Evolutionary conservation across 2,797 vertebrate species (phyloP), one percentile per base, ranked within the genome.

Genomic region (Salarias fasciatus): DNA sequence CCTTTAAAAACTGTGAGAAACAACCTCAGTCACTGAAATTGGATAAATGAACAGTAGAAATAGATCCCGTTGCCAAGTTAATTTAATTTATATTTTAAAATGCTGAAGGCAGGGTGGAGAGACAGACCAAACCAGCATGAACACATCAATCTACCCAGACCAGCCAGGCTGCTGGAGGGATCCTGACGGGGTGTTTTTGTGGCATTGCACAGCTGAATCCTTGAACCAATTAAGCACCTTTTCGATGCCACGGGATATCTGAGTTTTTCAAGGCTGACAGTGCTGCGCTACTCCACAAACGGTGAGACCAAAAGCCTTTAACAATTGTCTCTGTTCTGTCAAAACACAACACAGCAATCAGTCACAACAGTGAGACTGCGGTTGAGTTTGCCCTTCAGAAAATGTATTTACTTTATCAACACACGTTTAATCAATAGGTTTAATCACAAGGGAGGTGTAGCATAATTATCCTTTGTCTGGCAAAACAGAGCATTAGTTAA

Each of bases 151-250:
- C 59, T 63, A 31, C 28, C 44, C 6, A 1, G 41, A 13, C 28
- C 6, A 29, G 49, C 28, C 11, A 24, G 35, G 59, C 61, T 55
- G 80, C 63, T 44, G 66, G 42, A 33, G 50, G 12, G 56, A 41
- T 60, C 18, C 30, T 70, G 72, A 67, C 49, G 57, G 11, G 35
- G 38, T 58, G 68, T 48, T 77, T 82, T 69, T 77, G 63, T 74
- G 68, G 61, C 53, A 74, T 53, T 12, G 41, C 71, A 38, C 77
- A 74, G 75, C 54, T 8, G 50, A 70, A 59, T 43, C 43, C 55
- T 75, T 44, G 11, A 79, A 80, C 41, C 69, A 77, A 82, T 79
- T 76, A 79, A 59, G 37, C 43, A 36, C 69, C 10, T 72, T 75
- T 79, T 75, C 69, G 86, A 73, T 70, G 58, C 53, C 58, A 59